Evolutionary conservation across 2,888 invertebrate species (phyloP).

Genomic region (Andrena chrysosceles): DNA sequence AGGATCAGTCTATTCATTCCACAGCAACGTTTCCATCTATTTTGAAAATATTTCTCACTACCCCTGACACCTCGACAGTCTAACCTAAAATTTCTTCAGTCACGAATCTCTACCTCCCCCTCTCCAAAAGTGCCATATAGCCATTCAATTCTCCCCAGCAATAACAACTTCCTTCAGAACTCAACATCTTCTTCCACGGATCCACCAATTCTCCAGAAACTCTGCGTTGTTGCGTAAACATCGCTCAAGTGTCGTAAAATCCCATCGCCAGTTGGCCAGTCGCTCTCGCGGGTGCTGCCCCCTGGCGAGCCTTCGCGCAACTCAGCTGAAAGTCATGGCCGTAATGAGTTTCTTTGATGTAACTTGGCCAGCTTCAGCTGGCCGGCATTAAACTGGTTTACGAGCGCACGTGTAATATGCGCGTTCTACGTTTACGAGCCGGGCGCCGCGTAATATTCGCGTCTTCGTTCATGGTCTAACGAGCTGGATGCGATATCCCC

Average conservation of each 20-base stretch:
- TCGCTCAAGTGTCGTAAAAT: slow-evolving; percentile 2
- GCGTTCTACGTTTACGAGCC: slow-evolving; percentile 30
- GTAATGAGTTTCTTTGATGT: slow-evolving; percentile 50
- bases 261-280: not conserved
- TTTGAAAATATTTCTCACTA: no score
- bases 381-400: slow-evolving; percentile 38
- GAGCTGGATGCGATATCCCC: slow-evolving; percentile 15
- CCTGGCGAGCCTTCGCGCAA: not conserved
- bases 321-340: not conserved
- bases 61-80: no score
- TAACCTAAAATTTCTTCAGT: not conserved
- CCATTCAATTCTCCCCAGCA: not conserved
- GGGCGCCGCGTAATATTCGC: slow-evolving; percentile 18
- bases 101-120: no score
- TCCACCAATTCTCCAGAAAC: not conserved
- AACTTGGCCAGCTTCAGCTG: not conserved
- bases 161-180: not conserved
- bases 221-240: not conserved
- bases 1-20: no score
- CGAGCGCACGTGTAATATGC: slow-evolving; percentile 32
- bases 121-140: no score
- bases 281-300: not conserved
- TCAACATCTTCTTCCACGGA: not conserved
- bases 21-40: no score
- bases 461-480: slow-evolving; percentile 27